Base-by-base conservation (phyloP, 1,140 invertebrate species). In the Bombyx mandarina region DNA sequence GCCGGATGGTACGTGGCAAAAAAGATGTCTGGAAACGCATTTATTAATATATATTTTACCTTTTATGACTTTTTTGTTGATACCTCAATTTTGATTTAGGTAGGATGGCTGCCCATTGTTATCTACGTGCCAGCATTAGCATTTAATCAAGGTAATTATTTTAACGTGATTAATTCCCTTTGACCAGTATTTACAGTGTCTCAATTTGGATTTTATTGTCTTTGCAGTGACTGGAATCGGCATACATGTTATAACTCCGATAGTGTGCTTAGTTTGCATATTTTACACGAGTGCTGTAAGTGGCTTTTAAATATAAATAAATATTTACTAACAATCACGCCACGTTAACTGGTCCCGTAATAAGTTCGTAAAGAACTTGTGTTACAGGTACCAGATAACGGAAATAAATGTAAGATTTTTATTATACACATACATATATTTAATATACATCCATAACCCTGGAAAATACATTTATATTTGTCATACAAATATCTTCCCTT, bases 231-330 rank as follows among this genome's bases (percentile, higher is more conserved):
- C 96, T 6, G 95, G 95, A 43, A 90, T 97, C 1, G 94, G 95
- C 62, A 90, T 96, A 10, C 94, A 95, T 67, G 79, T 94, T 10
- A 93, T 96, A 1, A 96, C 96, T 3, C 92, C 95, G 2, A 91
- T 94, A 10, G 94, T 97, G 44, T 97, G 96, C 68, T 79, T 95
- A 7, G 93, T 98, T 10, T 97, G 96, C 83, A 97, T 97, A 58
- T 96, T 98, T 79, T 98, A 98, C 73, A 98, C 97, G 0, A 93
- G 94, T 59, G 90, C 97, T 71, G 95, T 96, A 90, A 91, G 92
- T 91, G 63, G 46, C 45, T 35, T 35, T 35, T 18, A 18, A 18
- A 18, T 18, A 18, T 18, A 18, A 18, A 18, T 18, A 18, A 18
- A 18, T 18, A 18, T 18, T 18, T 18, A 18, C 12, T 18, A 18